Percentiles rank a stretch among this genome's conserved stretches.
phyloP scores from a whole-genome alignment of 2,888 invertebrate species.

The Oscheius onirici region DNA sequence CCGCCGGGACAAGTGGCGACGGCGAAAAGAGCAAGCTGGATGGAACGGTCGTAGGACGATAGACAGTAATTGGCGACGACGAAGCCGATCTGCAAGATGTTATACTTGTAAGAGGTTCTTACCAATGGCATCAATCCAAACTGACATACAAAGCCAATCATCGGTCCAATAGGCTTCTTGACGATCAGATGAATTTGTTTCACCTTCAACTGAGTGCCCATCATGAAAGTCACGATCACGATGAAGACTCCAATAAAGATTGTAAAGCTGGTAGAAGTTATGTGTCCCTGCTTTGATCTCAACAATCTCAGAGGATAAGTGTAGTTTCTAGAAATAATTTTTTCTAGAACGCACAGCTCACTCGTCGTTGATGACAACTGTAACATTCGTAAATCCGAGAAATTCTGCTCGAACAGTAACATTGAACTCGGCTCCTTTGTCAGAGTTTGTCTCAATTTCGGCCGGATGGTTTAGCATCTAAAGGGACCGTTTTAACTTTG shows the following conservation, averaged over 20 bases:
- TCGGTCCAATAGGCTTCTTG: constrained; percentile 73
- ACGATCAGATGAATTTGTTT: constrained; percentile 65
- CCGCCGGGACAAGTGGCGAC: constrained; percentile 76
- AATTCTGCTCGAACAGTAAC: constrained; percentile 17
- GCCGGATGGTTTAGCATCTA: constrained; percentile 10
- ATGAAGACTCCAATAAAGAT: constrained; percentile 71
- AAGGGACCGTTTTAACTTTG: neutral
- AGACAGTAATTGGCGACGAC: constrained; percentile 24
- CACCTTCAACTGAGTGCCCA: constrained; percentile 74
- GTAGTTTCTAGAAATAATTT: neutral
- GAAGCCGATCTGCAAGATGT: constrained; percentile 26
- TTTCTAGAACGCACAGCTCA: neutral
- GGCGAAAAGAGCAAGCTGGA: constrained; percentile 70
- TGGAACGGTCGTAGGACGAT: constrained; percentile 9
- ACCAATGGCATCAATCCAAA: constrained; percentile 75
- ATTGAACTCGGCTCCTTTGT: constrained; percentile 9
- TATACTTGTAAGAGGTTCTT: constrained; percentile 44
- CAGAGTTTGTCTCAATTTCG: neutral
- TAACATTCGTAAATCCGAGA: constrained; percentile 22
- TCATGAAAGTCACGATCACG: constrained; percentile 72
- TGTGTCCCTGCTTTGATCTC: constrained; percentile 34
- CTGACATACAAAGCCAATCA: constrained; percentile 74
- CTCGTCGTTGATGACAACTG: constrained; percentile 9
- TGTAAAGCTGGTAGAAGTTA: constrained; percentile 66
- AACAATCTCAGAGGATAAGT: constrained; percentile 35